Evolutionary conservation across 2,888 invertebrate genomes (phyloP), one percentile per base, ranked within the genome.

Genomic region (Stenodera caucasica): DNA sequence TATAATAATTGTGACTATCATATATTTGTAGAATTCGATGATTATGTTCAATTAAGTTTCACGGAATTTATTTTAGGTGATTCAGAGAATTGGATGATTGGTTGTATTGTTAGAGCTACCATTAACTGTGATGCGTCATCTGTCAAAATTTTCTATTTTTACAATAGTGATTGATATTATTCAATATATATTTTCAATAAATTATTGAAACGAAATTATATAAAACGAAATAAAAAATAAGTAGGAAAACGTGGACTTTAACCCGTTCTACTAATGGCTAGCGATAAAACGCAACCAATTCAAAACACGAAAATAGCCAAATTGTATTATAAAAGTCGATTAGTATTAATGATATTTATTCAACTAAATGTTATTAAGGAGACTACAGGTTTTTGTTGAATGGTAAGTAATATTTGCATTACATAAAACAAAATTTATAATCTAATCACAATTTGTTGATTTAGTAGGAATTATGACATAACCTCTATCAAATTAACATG

Each of bases 321-420:
- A 51, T 51, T 12, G 14, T 51, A 23, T 50, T 15, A 15, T 29
- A 51, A 30, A 51, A 51, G 32, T 51, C 51, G 18, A 51, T 30
- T 30, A 11, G 32, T 29, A 8, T 18, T 51, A n/a, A 51, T 45
- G 21, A 11, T 45, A 45, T 45, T 45, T 45, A 45, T 45, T 45
- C 21, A 15, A 45, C 12, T 45, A 45, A 45, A 45, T 45, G 45
- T 33, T 33, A n/a, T 8, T 37, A 8, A 11, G 1, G 11, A 45
- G 18, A 12, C 11, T 21, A 5, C 45, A 45, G 21, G 3, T 45
- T 9, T 5, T 11, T 18, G 18, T 21, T 21, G 2, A 45, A 45
- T 45, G 45, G 45, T 45, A 45, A 2, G 12, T 5, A 15, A 11
- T 18, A 18, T 11, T 15, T 9, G 14, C 14, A 3, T 35, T 14